Evolutionary conservation across 1,140 invertebrate species (phyloP), one percentile per base, ranked within the genome.

Genomic region (Mya arenaria): DNA sequence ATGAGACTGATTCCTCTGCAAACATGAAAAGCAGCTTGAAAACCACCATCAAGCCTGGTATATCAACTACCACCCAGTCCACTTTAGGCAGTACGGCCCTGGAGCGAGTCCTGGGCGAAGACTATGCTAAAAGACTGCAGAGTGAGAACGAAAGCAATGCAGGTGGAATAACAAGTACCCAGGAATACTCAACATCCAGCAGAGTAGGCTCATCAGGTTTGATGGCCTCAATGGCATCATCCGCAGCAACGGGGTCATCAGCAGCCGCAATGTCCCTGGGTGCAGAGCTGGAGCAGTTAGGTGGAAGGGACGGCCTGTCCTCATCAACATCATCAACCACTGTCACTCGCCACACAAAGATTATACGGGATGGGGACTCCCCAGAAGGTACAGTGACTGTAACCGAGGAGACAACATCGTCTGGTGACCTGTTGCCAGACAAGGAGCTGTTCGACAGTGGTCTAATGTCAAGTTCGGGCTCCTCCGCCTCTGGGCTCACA

Each of bases 31-130:
- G 48, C 8, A n/a, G 17, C 48, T n/a, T n/a, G 25, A 23, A n/a
- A 52, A 52, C 48, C 8, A 52, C 48, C 10, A 52, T 52, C 25
- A 17, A 52, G 48, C 48, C 48, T n/a, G 48, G 48, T 4, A 52
- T 52, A 52, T 52, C 48, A 5, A 34, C 62, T 8, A 34, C 30
- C 10, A 30, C 15, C 15, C 23, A 10, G 30, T 15, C 15, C n/a
- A n/a, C 23, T 65, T 13, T 36, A 52, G 74, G 77, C 3, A 41
- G 25, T 34, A 39, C 77, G 17, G 77, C 77, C 10, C 52, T 80
- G n/a, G 77, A 69, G 62, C 63, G 77, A 66, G 66, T 80, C 23
- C 25, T 80, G 32, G 77, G 77, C 39, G 10, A 65, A 34, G 77
- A 80, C 5, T 37, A 58, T 36, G 77, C 63, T 30, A 44, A 71